phyloP scores from a whole-genome alignment of 2,888 invertebrate genomes.

The Lycophotia porphyrea region DNA sequence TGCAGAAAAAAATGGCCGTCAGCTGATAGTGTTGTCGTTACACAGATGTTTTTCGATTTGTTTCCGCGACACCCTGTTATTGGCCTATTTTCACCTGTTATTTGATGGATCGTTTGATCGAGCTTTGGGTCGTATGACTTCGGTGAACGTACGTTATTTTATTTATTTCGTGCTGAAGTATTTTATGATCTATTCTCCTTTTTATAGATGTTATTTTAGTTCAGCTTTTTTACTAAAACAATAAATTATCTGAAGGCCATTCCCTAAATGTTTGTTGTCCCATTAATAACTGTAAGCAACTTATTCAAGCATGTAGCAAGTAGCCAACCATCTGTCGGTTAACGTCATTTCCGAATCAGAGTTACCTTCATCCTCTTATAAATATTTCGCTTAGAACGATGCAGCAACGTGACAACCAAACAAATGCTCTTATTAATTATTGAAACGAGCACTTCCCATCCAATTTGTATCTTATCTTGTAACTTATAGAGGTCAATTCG shows the following conservation, averaged over 20 bases:
- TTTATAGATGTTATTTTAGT: slow-evolving; percentile 10
- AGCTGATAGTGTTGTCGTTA: slow-evolving; percentile 72
- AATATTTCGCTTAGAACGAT: slow-evolving; percentile 59
- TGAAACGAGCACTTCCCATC: slow-evolving; percentile 33
- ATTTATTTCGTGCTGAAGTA: slow-evolving; percentile 32
- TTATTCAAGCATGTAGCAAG: slow-evolving; percentile 27
- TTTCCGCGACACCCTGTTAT: slow-evolving; percentile 70
- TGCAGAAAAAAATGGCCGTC: slow-evolving; percentile 70
- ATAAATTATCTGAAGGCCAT: slow-evolving; percentile 1
- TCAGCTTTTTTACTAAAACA: neutral
- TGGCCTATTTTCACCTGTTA: slow-evolving; percentile 69
- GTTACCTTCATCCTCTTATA: slow-evolving; percentile 53
- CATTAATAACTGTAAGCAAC: slow-evolving; percentile 7
- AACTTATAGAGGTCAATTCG: slow-evolving; percentile 53
- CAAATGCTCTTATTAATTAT: slow-evolving; percentile 63
- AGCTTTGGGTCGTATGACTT: slow-evolving; percentile 41
- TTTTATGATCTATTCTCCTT: slow-evolving; percentile 28
- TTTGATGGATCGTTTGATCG: slow-evolving; percentile 57
- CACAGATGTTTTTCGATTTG: slow-evolving; percentile 69
- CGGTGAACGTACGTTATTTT: slow-evolving; percentile 32
- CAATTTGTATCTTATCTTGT: slow-evolving; percentile 45
- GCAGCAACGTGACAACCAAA: slow-evolving; percentile 64
- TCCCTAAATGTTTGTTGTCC: neutral
- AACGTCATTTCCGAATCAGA: slow-evolving; percentile 30
- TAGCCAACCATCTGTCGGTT: slow-evolving; percentile 35